Percentiles rank a stretch among this genome's conserved stretches.
These are phyloP conservation scores for Hydraecia micacea DNA, from an alignment of 2,888 invertebrate species.

Conservation along the genomic window DNA sequence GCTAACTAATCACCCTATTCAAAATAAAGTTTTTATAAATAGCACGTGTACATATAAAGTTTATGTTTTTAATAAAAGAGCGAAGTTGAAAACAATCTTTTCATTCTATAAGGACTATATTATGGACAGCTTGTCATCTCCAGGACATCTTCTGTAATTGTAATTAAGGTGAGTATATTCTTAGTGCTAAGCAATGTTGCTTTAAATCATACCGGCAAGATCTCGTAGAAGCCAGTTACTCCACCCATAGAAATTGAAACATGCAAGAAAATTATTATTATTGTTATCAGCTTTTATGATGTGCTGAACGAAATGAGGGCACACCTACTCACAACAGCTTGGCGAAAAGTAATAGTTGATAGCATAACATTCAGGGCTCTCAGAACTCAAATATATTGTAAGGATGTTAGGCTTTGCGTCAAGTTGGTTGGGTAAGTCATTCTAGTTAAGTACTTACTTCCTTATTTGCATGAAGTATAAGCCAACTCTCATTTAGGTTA, in stretches of 20 bases:
- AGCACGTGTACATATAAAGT: slow-evolving; percentile 18
- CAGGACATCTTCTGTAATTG: slow-evolving; percentile 27
- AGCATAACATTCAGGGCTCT: not conserved
- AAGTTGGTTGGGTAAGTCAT: not conserved
- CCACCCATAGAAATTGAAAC: slow-evolving; percentile 17
- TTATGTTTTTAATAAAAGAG: slow-evolving; percentile 18
- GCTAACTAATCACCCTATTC: slow-evolving; percentile 17
- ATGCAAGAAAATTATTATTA: slow-evolving; percentile 14
- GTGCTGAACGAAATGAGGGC: slow-evolving; percentile 24
- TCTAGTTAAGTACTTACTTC: not conserved
- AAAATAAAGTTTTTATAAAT: slow-evolving; percentile 29
- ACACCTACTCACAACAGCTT: slow-evolving; percentile 20
- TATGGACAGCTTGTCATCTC: slow-evolving; percentile 51
- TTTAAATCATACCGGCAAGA: not conserved
- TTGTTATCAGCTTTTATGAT: slow-evolving; percentile 36
- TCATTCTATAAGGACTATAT: slow-evolving; percentile 37
- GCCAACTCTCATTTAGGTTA: not conserved
- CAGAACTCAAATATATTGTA: not conserved
- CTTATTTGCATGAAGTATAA: not conserved
- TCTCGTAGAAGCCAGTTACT: not conserved
- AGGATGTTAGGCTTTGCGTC: not conserved
- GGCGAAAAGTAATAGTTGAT: not conserved
- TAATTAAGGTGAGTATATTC: slow-evolving; percentile 46
- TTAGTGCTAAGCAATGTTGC: not conserved
- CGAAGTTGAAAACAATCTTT: slow-evolving; percentile 53